A percentile compares a stretch with the other conserved stretches of the same genome.
Evolutionary conservation across 2,888 invertebrate species (phyloP).

Genomic region (Cistogaster globosa): DNA sequence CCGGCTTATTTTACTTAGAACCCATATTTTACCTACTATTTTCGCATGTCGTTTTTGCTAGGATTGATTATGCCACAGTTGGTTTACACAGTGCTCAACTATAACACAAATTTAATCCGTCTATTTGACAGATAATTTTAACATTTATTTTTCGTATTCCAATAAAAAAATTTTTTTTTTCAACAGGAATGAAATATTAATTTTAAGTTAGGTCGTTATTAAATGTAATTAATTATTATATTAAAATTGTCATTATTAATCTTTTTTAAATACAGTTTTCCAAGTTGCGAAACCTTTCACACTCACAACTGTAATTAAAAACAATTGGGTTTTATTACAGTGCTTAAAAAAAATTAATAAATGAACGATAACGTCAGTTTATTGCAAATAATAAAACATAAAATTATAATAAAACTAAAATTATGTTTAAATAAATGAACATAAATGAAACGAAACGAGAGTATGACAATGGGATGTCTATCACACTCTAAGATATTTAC

Average conservation of each 20-base stretch:
- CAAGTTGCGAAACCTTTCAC: constrained; percentile 19
- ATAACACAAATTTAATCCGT: no score
- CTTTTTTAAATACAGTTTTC: not conserved
- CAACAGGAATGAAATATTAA: no score
- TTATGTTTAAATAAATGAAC: constrained; percentile 18
- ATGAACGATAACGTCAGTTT: constrained; percentile 45
- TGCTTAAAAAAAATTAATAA: constrained; percentile 44
- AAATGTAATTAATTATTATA: no score
- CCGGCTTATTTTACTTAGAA: no score
- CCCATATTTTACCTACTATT: no score
- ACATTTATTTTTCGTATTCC: no score
- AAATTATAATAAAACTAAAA: constrained; percentile 27
- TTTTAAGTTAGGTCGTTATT: no score
- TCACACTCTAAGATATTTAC: not conserved
- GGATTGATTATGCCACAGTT: no score
- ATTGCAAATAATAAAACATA: constrained; percentile 39
- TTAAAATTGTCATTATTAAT: not conserved
- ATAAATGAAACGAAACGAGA: not conserved
- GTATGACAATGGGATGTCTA: constrained; percentile 10
- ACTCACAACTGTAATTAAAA: constrained; percentile 52
- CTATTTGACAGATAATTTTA: no score
- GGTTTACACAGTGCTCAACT: no score
- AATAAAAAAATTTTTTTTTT: no score
- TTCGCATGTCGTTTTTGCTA: no score
- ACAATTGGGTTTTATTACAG: constrained; percentile 52